phyloP scores from a whole-genome alignment of 2,113 vertebrate species.

The Muntiacus reevesi region DNA sequence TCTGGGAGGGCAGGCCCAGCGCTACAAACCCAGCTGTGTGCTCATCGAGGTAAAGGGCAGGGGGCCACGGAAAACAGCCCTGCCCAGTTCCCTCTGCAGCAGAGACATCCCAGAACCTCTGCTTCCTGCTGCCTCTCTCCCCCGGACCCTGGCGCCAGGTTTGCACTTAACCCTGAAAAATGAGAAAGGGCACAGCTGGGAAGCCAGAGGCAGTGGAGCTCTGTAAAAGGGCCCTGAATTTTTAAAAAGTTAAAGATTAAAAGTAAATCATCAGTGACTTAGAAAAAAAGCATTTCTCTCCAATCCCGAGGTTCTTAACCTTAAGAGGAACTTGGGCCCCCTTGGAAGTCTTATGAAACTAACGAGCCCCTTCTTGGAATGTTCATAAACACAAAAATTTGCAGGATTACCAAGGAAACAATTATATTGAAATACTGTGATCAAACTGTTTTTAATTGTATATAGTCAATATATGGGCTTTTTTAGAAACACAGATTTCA shows the following conservation, averaged over 20 bases:
- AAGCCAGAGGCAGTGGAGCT: not conserved
- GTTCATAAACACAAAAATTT: not conserved
- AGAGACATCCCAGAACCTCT: not conserved
- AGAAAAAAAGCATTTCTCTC: not conserved
- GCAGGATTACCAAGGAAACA: not conserved
- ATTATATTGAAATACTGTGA: not conserved
- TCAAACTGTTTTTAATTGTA: not conserved
- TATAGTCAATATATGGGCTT: not conserved
- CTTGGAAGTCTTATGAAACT: not conserved
- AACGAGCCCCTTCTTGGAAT: not conserved
- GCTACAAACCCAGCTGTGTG: conserved; percentile 39
- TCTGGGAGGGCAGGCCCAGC: conserved; percentile 8
- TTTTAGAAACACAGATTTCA: not conserved
- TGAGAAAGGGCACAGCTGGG: not conserved
- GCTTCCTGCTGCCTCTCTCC: conserved; percentile 20
- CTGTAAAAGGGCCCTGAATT: not conserved
- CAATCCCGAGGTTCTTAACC: not conserved
- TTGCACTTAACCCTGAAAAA: not conserved
- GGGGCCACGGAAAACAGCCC: conserved; percentile 57
- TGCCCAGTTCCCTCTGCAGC: not conserved
- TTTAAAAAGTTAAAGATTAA: not conserved
- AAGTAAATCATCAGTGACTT: conserved; percentile 20
- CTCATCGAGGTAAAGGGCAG: not conserved
- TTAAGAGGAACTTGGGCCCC: not conserved
- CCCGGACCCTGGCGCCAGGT: conserved; percentile 37